Base-by-base conservation (phyloP, 2,888 invertebrate genomes). In the Hermaeophaga mercurialis region DNA sequence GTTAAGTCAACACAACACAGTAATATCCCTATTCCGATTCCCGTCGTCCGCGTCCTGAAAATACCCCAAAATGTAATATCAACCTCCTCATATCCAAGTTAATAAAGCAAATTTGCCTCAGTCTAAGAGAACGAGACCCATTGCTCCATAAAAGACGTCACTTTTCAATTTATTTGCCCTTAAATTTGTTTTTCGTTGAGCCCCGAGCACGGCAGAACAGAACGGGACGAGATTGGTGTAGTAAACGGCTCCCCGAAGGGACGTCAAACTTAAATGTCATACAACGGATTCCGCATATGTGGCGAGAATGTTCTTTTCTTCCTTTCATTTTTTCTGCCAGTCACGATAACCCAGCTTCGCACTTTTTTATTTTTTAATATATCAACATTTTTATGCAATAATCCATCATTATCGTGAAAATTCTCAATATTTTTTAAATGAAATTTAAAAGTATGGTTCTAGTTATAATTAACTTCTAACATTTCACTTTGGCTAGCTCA, bases 231-330 rank as follows among this genome's bases (percentile, higher is more conserved):
- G 75, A 76, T 76, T 74, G 75, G 75, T 72, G 70, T 68, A 67
- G 71, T 66, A 72, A 75, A 76, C 74, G 70, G 74, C 71, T 74
- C 75, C 75, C 75, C 39, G 62, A 72, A 70, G 75, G 68, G 74
- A 70, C 73, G 73, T 75, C 75, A 73, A 73, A 66, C 70, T 73
- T 74, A 74, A 76, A 76, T 76, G 76, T 75, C 76, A 75, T 70
- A 70, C 63, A 60, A 64, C 65, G 67, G 67, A 69, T 70, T 69
- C 68, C 70, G n/a, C n/a, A 69, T 70, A 70, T 71, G 69, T 69
- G 70, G 68, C 65, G 45, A 56, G 59, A 56, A 52, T 41, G 44
- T 43, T 43, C 36, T 53, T 39, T 58, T 14, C 44, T 58, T 55
- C 54, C 59, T 57, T 33, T 52, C n/a, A n/a, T n/a, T n/a, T n/a